Conservation (phyloP, 53 echinoderm and acorn worm species). For the Pentamera pediparva region DNA sequence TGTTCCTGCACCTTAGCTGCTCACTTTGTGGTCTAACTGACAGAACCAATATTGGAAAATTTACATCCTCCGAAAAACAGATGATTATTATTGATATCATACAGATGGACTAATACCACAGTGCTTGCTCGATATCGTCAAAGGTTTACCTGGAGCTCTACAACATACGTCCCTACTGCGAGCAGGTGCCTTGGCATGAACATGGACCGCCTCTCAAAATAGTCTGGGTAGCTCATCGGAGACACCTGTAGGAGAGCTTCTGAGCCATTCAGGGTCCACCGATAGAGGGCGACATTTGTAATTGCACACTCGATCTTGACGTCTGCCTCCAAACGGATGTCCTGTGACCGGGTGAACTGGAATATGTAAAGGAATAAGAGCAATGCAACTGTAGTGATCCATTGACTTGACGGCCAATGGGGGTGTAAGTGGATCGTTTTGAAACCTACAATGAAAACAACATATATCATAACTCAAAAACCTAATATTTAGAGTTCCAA, state of each 20-base stretch:
- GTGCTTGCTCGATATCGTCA: neutral
- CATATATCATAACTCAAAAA: too few relatives aligned
- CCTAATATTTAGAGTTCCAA: too few relatives aligned
- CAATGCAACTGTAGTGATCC: neutral
- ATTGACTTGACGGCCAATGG: too few relatives aligned
- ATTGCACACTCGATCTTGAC: conserved; percentile 69
- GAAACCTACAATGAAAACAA: too few relatives aligned
- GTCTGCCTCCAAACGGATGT: conserved; percentile 63
- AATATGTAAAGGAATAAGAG: neutral
- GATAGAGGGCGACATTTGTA: conserved; percentile 52
- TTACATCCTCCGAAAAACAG: neutral
- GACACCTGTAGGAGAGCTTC: conserved; percentile 19
- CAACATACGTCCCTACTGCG: conserved; percentile 46
- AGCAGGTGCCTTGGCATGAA: conserved; percentile 57
- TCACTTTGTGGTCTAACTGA: neutral
- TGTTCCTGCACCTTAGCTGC: too few relatives aligned
- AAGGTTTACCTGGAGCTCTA: conserved; percentile 68
- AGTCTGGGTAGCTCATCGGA: neutral
- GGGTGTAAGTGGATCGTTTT: too few relatives aligned
- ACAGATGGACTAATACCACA: neutral
- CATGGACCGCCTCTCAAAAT: conserved; percentile 51
- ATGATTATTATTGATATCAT: too few relatives aligned
- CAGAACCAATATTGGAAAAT: neutral
- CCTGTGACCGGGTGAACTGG: conserved; percentile 59
- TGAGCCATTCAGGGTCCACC: conserved; percentile 51